Evolutionary conservation across 2,797 vertebrate genomes (phyloP).

Genomic region (Loriculus beryllinus): DNA sequence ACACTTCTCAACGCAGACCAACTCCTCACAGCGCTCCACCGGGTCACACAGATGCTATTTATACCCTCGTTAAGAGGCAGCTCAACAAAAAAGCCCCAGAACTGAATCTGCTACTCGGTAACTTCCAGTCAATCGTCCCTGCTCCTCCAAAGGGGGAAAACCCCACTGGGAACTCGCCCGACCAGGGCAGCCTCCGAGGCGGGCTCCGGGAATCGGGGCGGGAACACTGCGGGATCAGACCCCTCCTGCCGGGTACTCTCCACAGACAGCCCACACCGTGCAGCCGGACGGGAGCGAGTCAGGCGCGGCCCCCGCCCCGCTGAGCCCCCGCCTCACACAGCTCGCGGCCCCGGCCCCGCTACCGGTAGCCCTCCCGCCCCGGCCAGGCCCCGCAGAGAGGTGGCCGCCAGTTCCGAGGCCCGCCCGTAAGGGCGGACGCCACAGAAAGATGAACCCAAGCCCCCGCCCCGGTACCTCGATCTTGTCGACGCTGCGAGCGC

Average conservation of each 20-base stretch:
- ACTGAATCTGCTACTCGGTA: not conserved
- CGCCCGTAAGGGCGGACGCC: not conserved
- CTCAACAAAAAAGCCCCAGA: not conserved
- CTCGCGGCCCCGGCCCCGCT: not conserved
- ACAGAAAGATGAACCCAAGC: not conserved
- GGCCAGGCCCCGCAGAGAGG: not conserved
- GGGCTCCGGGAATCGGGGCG: not conserved
- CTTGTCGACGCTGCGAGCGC: constrained; percentile 90
- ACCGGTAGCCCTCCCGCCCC: not conserved
- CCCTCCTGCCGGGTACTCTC: not conserved
- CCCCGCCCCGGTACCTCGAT: constrained; percentile 78
- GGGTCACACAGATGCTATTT: not conserved
- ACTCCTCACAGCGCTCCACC: not conserved
- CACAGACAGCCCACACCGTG: not conserved
- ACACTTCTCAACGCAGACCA: not conserved
- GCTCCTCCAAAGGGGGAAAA: not conserved
- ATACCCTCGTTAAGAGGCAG: not conserved
- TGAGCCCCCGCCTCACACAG: no score
- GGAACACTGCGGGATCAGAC: not conserved
- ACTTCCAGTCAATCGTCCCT: not conserved
- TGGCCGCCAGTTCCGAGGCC: not conserved
- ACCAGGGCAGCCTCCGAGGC: not conserved
- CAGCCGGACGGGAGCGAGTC: not conserved
- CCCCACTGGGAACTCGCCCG: not conserved
- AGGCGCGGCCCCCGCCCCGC: not conserved